Base-by-base conservation (phyloP, 1,140 invertebrate species). In the Pachyrhynchus sulphureomaculatus region DNA sequence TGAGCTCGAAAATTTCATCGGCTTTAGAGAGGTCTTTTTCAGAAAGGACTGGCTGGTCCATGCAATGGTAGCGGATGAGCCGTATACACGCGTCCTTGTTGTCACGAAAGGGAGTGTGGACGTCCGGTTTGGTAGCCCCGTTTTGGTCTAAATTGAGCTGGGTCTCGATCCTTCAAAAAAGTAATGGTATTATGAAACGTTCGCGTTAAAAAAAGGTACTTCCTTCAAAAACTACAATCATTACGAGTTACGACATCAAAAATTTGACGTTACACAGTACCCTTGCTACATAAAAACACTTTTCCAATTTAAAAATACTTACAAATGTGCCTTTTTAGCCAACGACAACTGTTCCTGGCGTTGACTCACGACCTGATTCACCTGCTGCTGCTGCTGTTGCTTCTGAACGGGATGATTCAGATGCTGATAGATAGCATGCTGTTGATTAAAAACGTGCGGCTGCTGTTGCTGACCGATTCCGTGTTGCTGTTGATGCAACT, bases 41-140 rank as follows among this genome's bases (percentile, higher is more conserved):
- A 59, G 82, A 84, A 17, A 86, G 78, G 37, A 86, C 82, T 51
- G 84, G 81, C 62, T 90, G 86, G 70, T 90, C 83, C 68, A 87
- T 87, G 49, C 91, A 89, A 76, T 95, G 92, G 78, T 92, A 94
- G 34, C 88, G 81, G 41, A 93, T 81, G 10, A 95, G 77, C 42
- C 91, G 79, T 70, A 90, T 87, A 53, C 89, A 89, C 2, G 90
- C 91, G 76, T 94, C 91, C 42, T 83, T 81, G 65, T 84, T 86
- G 66, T 84, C 82, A 62, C 77, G 75, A 72, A 94, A 94, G 10
- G 89, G 88, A 37, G 84, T 85, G 56, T 87, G 84, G 26, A 86
- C 86, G 75, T 94, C 90, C 6, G 92, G 89, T 72, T 87, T 86
- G 8, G 86, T 68, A 32, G 87, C 91, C 57, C 84, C 86, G 67